Evolutionary conservation across 2,888 invertebrate species (phyloP), one percentile per base, ranked within the genome.

Genomic region (Diogma glabrata): DNA sequence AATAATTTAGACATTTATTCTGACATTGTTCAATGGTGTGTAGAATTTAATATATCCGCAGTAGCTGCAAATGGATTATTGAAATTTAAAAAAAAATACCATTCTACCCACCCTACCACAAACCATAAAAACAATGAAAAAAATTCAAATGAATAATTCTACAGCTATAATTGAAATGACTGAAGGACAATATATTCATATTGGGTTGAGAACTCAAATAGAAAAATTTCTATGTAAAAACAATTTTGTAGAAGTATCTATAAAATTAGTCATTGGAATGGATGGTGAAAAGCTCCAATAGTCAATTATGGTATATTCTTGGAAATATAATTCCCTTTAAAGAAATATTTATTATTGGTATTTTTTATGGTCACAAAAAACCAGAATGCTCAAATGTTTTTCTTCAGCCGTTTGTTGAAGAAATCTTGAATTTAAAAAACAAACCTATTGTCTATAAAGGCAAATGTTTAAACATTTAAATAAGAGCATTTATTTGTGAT

Each of bases 271-370:
- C n/a, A 36, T 36, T 36, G 36, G 36, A 4, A 12, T 36, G 4
- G 36, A 36, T 7, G 36, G 36, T 3, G n/a, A n/a, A n/a, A n/a
- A n/a, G n/a, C n/a, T n/a, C n/a, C n/a, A n/a, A n/a, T n/a, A n/a
- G n/a, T n/a, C n/a, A n/a, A 7, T 28, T 28, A 10, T 36, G 36
- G 10, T 16, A n/a, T 36, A 12, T 36, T 36, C 36, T 24, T 19
- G 48, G 17, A 23, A 3, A 17, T 16, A 48, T 24, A 38, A 17
- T 26, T 47, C 33, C 50, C 12, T 40, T 24, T 9, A 40, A 50
- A 43, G 43, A 50, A 43, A 9, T 43, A 16, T 43, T 50, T 43
- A 10, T 43, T 12, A 33, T 33, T n/a, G 33, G 33, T 14, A 33
- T 33, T 33, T 33, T 33, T 33, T 14, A 33, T 33, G 33, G 33